Conservation (phyloP, 1,140 invertebrate genomes). For the Chironomus striatipennis region DNA sequence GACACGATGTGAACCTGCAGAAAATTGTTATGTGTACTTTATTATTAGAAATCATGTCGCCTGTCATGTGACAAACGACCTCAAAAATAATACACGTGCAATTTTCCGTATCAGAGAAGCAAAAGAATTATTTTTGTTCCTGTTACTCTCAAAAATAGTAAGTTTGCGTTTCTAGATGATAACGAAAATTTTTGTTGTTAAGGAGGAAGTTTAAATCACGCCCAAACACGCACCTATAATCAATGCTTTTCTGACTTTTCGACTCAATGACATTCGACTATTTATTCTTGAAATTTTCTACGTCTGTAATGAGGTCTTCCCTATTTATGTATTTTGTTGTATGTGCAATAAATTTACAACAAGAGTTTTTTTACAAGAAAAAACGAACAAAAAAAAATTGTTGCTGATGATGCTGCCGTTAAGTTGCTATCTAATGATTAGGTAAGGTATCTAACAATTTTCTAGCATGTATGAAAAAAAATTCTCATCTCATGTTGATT, state of each 20-base stretch:
- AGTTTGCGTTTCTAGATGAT: too few relatives aligned
- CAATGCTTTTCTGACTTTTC: not conserved
- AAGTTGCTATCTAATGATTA: conserved; percentile 17
- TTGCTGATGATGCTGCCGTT: not conserved
- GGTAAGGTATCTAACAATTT: not conserved
- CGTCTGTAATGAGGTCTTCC: not conserved
- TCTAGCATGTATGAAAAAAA: not conserved
- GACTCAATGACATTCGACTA: not conserved
- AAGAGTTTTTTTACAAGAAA: too few relatives aligned
- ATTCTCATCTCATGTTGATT: conserved; percentile 4
- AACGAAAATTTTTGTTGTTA: not conserved
- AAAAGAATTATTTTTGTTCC: too few relatives aligned
- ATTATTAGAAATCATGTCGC: conserved; percentile 12
- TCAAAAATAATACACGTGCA: conserved; percentile 8
- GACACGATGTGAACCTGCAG: not conserved
- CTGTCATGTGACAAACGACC: not conserved
- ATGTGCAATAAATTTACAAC: not conserved
- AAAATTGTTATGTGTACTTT: conserved; percentile 9
- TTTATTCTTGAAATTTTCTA: too few relatives aligned
- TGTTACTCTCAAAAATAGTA: too few relatives aligned
- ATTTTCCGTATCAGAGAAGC: not conserved
- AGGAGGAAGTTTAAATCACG: not conserved
- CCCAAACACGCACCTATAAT: conserved; percentile 19
- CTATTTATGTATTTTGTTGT: conserved; percentile 19
- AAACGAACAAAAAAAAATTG: not conserved